Evolutionary conservation across 2,888 invertebrate species (phyloP).

Genomic region (Xanthia icteritia): DNA sequence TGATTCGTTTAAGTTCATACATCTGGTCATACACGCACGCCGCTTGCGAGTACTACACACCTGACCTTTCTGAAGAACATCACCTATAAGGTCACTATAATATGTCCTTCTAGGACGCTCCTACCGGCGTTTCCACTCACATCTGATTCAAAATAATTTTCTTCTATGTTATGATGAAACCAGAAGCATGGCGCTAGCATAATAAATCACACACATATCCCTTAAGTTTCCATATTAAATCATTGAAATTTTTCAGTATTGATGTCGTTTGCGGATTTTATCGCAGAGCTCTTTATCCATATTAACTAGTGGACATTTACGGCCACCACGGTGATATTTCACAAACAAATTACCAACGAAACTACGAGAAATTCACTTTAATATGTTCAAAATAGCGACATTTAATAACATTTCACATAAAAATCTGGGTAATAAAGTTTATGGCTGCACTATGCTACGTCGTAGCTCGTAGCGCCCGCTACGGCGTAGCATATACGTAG

Average conservation of each 20-base stretch:
- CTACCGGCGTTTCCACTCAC: background rate
- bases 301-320: constrained; percentile 24
- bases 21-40: background rate
- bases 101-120: background rate
- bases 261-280: constrained; percentile 13
- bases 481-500: constrained; percentile 63
- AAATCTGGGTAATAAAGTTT: constrained; percentile 65
- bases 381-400: constrained; percentile 51
- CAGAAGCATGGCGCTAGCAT: background rate
- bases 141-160: background rate
- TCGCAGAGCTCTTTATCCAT: constrained; percentile 9
- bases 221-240: background rate
- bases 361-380: constrained; percentile 57
- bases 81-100: background rate
- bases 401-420: constrained; percentile 65
- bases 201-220: background rate
- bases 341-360: constrained; percentile 44
- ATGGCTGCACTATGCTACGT: constrained; percentile 61
- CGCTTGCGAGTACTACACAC: background rate
- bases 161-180: background rate
- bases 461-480: constrained; percentile 50
- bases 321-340: constrained; percentile 32
- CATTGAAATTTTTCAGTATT: constrained; percentile 3
- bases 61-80: background rate
- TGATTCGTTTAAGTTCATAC: too few relatives aligned